A percentile compares a stretch with the other conserved stretches of the same genome.
Conservation (phyloP, 2,888 invertebrate species). For the Bugulina stolonifera region DNA sequence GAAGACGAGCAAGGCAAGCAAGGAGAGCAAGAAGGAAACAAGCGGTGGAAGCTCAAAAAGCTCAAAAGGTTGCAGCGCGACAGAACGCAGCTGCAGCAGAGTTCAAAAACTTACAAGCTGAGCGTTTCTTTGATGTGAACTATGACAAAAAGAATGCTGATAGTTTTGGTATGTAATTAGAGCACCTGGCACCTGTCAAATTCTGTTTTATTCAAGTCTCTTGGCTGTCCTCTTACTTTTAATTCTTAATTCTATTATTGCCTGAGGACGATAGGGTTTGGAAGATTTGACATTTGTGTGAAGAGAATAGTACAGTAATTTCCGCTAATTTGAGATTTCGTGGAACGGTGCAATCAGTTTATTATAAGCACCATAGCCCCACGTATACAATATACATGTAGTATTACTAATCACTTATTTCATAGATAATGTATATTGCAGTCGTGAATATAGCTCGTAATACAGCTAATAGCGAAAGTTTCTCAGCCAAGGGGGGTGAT, state of each 20-base stretch:
- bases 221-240: neutral
- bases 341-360: too few relatives aligned
- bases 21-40: neutral
- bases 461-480: neutral
- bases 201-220: too few relatives aligned
- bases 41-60: neutral
- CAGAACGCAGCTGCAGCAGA: neutral
- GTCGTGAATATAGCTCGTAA: neutral
- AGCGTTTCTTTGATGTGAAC: neutral
- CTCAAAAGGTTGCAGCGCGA: neutral
- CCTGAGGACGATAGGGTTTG: too few relatives aligned
- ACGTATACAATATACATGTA: too few relatives aligned
- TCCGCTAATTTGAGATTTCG: too few relatives aligned
- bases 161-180: neutral
- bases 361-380: too few relatives aligned
- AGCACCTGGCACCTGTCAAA: too few relatives aligned
- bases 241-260: neutral
- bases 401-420: neutral
- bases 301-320: too few relatives aligned
- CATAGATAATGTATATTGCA: neutral
- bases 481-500: neutral
- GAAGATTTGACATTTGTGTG: too few relatives aligned
- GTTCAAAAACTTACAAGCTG: neutral
- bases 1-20: neutral
- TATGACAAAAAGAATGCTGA: neutral